These are phyloP conservation scores for Plestiodon gilberti DNA, from an alignment of 2,113 vertebrate species.

Conservation along the genomic window DNA sequence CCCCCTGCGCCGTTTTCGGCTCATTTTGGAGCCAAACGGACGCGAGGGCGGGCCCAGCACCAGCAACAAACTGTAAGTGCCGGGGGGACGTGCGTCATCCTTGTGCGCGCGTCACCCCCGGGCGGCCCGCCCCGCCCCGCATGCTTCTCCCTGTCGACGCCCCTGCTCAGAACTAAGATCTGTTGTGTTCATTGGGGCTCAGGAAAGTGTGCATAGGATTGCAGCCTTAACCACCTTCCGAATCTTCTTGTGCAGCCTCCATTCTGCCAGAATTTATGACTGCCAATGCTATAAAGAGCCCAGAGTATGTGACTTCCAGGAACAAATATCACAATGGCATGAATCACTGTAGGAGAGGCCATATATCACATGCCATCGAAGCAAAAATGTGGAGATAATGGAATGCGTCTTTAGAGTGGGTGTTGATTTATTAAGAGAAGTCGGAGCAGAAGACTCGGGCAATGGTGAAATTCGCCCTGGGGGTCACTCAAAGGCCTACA, in stretches of 20 bases:
- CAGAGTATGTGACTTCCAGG: background rate
- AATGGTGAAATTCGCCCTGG: background rate
- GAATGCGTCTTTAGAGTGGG: background rate
- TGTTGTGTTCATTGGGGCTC: too few species aligned
- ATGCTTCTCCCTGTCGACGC: too few species aligned
- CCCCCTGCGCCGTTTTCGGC: too few species aligned
- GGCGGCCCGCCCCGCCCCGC: too few species aligned
- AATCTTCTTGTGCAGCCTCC: background rate
- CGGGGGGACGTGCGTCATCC: too few species aligned
- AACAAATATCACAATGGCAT: background rate
- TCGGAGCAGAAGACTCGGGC: background rate
- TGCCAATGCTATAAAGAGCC: background rate
- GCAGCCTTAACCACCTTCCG: too few species aligned
- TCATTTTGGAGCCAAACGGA: too few species aligned
- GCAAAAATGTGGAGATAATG: background rate
- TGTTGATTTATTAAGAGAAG: background rate
- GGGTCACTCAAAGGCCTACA: rapidly evolving
- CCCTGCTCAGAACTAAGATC: too few species aligned
- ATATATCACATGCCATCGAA: background rate
- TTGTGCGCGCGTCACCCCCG: too few species aligned
- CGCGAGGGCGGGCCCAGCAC: too few species aligned
- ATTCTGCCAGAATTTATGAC: background rate
- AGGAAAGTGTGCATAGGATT: too few species aligned
- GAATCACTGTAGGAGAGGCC: background rate
- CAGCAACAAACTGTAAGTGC: too few species aligned